Percentiles rank a stretch among this genome's conserved stretches.
These are phyloP conservation scores for Chloromyia formosa DNA, from an alignment of 2,888 invertebrate genomes.

Conservation along the genomic window DNA sequence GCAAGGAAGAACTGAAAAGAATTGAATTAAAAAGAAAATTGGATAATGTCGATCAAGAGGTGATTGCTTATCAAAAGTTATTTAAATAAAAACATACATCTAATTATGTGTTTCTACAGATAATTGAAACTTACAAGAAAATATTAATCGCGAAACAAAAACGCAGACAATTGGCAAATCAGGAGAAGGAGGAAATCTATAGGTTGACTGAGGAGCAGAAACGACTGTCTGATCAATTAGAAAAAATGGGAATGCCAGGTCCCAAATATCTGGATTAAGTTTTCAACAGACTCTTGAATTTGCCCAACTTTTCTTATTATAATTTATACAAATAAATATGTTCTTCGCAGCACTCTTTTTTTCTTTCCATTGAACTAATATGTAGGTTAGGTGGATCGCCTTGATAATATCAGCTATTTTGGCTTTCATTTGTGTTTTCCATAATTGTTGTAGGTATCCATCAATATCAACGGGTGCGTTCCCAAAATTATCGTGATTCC, in stretches of 20 bases:
- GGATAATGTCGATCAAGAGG: conserved; percentile 75
- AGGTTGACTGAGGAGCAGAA: conserved; percentile 75
- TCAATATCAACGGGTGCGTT: no score
- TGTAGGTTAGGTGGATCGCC: no score
- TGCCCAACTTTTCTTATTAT: no score
- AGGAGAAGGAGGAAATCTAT: conserved; percentile 83
- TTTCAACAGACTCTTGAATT: no score
- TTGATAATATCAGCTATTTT: no score
- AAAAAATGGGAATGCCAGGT: conserved; percentile 52
- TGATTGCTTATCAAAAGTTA: conserved; percentile 52
- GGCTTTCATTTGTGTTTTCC: no score
- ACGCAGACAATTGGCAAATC: conserved; percentile 78
- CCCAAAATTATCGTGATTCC: no score
- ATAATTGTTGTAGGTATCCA: no score
- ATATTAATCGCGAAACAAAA: conserved; percentile 82
- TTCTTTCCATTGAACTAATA: no score
- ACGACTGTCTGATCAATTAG: conserved; percentile 60
- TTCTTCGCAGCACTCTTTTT: no score
- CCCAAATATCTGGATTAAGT: conserved; percentile 44
- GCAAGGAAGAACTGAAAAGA: conserved; percentile 81
- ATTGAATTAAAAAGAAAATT: conserved; percentile 81
- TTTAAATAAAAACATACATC: conserved; percentile 6
- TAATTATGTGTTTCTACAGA: conserved; percentile 58
- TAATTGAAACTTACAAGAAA: conserved; percentile 86
- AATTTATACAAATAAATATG: no score